Evolutionary conservation across 2,113 vertebrate genomes (phyloP).

Genomic region (Oophaga pumilio): DNA sequence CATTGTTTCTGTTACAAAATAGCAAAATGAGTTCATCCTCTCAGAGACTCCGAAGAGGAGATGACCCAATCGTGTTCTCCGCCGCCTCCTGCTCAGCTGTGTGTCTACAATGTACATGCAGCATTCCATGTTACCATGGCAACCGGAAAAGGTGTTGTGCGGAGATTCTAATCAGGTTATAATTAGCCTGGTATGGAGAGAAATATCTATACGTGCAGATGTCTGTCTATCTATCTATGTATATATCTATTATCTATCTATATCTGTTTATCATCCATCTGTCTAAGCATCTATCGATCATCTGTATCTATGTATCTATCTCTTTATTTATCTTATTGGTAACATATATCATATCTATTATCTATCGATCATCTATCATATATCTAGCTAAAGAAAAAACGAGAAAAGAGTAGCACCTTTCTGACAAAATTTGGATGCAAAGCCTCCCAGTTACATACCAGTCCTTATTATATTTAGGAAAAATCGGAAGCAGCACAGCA

Average conservation of each 20-base stretch:
- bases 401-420: too few relatives aligned
- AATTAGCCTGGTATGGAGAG: not conserved
- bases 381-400: not conserved
- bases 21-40: slow-evolving; percentile 27
- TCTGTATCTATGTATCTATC: slow-evolving; percentile 3
- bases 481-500: too few relatives aligned
- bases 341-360: not conserved
- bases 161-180: slow-evolving; percentile 10
- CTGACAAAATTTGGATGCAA: too few relatives aligned
- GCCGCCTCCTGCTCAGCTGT: slow-evolving; percentile 21
- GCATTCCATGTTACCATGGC: slow-evolving; percentile 19
- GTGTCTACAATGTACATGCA: slow-evolving; percentile 17
- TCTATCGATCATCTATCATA: not conserved
- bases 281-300: slow-evolving; percentile 6
- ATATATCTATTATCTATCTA: slow-evolving; percentile 1
- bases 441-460: too few relatives aligned
- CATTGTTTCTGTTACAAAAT: slow-evolving; percentile 14
- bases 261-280: not conserved
- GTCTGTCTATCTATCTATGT: not conserved
- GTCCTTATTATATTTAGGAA: too few relatives aligned
- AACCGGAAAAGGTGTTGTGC: slow-evolving; percentile 5
- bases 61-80: slow-evolving; percentile 7
- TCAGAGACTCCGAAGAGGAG: not conserved
- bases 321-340: not conserved
- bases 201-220: not conserved